A percentile compares a stretch with the other conserved stretches of the same genome.
Conservation (phyloP, 2,888 invertebrate species). For the Athalia circularis region DNA sequence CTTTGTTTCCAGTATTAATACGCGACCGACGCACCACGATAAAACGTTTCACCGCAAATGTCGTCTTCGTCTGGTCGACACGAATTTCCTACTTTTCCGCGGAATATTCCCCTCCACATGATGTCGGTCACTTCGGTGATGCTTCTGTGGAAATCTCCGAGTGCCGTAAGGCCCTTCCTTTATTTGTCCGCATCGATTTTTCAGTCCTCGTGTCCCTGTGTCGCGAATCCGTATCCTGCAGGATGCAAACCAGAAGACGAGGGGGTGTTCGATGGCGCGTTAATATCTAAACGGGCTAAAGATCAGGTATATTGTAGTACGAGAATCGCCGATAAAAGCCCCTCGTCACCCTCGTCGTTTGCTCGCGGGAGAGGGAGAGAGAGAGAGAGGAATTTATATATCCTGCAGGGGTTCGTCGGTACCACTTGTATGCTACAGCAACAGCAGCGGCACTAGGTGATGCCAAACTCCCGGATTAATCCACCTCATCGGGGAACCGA, state of each 20-base stretch:
- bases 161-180: too few relatives aligned
- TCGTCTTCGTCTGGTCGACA: background rate
- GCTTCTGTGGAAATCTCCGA: too few relatives aligned
- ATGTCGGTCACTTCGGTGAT: too few relatives aligned
- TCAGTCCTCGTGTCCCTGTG: background rate
- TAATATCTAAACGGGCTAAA: conserved; percentile 30
- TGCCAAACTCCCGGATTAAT: conserved; percentile 33
- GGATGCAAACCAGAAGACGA: background rate
- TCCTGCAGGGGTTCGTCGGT: conserved; percentile 5
- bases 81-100: conserved; percentile 2
- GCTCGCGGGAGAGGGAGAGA: background rate
- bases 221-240: conserved; percentile 13
- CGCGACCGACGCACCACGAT: background rate
- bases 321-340: conserved; percentile 2
- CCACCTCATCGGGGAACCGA: conserved; percentile 28
- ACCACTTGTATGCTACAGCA: conserved; percentile 22
- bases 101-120: background rate
- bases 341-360: background rate
- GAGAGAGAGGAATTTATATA: conserved; percentile 18
- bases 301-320: conserved; percentile 5
- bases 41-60: conserved; percentile 4
- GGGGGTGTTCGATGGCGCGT: conserved; percentile 24
- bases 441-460: conserved; percentile 15
- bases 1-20: conserved; percentile 17
- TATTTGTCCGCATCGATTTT: background rate